phyloP scores from a whole-genome alignment of 2,888 invertebrate genomes.

The Baccha elongata region DNA sequence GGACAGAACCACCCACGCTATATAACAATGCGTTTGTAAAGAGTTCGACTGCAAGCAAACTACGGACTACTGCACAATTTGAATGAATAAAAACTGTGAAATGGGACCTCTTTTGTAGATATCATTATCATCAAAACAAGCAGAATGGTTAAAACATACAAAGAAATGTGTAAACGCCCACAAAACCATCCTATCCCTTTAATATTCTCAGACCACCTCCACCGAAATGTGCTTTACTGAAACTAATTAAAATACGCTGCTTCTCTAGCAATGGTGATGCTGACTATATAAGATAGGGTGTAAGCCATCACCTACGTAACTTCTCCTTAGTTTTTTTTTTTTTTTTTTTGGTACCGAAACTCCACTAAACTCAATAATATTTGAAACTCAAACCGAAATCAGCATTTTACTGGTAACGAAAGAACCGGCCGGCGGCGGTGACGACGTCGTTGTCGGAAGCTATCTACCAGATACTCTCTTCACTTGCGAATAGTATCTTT shows the following conservation, averaged over 20 bases:
- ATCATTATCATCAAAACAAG: slow-evolving; percentile 32
- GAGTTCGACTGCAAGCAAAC: slow-evolving; percentile 60
- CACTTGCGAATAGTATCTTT: slow-evolving; percentile 32
- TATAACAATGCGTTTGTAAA: slow-evolving; percentile 45
- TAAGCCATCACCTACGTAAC: slow-evolving; percentile 20
- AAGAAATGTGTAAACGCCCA: slow-evolving; percentile 61
- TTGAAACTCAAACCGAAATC: slow-evolving; percentile 47
- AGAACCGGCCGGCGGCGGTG: slow-evolving; percentile 9
- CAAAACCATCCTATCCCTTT: neutral
- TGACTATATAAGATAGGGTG: neutral
- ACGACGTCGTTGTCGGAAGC: slow-evolving; percentile 20
- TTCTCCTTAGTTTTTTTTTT: neutral
- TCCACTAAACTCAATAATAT: slow-evolving; percentile 43
- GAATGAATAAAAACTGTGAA: slow-evolving; percentile 44
- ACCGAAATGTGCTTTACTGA: slow-evolving; percentile 24
- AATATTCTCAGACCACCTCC: too few species aligned
- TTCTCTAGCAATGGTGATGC: slow-evolving; percentile 1
- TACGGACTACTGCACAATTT: slow-evolving; percentile 48
- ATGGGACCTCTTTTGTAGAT: slow-evolving; percentile 35
- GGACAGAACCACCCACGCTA: slow-evolving; percentile 40
- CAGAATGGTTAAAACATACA: slow-evolving; percentile 44
- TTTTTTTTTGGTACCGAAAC: slow-evolving; percentile 29
- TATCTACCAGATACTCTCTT: slow-evolving; percentile 36
- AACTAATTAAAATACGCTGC: slow-evolving; percentile 69
- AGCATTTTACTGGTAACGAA: slow-evolving; percentile 37